These are phyloP conservation scores for Decapterus maruadsi DNA, from an alignment of 2,797 vertebrate genomes.

Conservation along the genomic window DNA sequence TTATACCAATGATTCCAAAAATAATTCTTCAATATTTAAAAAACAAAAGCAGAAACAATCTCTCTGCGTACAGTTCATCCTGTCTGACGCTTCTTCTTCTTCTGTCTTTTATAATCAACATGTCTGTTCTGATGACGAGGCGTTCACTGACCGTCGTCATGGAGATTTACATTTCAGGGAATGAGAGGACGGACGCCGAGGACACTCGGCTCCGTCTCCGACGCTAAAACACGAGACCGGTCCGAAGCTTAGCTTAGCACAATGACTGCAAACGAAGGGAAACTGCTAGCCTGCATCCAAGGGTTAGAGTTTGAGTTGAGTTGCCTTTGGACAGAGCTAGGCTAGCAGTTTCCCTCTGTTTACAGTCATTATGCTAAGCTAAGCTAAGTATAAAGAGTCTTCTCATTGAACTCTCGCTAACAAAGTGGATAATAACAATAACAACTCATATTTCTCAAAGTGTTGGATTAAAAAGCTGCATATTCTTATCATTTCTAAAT, in stretches of 20 bases:
- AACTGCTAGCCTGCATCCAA: not conserved
- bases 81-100: no score
- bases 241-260: not conserved
- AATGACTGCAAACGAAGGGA: not conserved
- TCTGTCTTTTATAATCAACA: no score
- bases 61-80: conserved; percentile 40
- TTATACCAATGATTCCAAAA: conserved; percentile 75
- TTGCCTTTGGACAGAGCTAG: not conserved
- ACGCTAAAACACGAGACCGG: not conserved
- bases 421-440: not conserved
- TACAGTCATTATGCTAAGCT: not conserved
- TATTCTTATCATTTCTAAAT: not conserved
- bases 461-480: not conserved
- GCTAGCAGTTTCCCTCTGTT: not conserved
- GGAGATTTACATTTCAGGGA: not conserved
- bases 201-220: not conserved
- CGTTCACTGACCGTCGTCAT: no score
- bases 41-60: conserved; percentile 31
- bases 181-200: not conserved
- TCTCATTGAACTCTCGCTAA: no score
- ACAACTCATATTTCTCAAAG: not conserved
- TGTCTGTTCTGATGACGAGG: not conserved
- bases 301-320: no score
- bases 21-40: conserved; percentile 78
- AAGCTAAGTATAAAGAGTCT: not conserved